Conservation (phyloP, 2,888 invertebrate species). For the Acrobasis consociella region DNA sequence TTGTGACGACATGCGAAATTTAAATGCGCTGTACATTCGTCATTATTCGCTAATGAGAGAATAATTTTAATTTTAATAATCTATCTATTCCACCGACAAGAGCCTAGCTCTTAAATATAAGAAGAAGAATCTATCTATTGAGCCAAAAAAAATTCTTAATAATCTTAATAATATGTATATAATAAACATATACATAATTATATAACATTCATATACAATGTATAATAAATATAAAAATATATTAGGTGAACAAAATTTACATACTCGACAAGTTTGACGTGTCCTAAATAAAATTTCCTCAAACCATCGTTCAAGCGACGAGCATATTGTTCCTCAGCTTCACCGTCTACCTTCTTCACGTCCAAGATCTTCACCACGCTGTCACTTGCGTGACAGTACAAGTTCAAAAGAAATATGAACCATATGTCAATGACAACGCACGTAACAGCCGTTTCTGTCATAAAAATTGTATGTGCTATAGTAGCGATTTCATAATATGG, state of each 20-base stretch:
- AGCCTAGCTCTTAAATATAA: too few species aligned
- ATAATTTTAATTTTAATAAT: too few species aligned
- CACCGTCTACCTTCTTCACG: constrained; percentile 35
- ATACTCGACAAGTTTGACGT: constrained; percentile 52
- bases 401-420: constrained; percentile 54
- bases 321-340: constrained; percentile 40
- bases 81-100: too few species aligned
- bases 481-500: constrained; percentile 61
- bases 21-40: too few species aligned
- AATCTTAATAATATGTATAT: too few species aligned
- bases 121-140: too few species aligned
- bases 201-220: too few species aligned
- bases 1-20: too few species aligned
- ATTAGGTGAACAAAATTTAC: constrained; percentile 34
- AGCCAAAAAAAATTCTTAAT: too few species aligned
- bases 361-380: constrained; percentile 44
- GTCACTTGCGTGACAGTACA: constrained; percentile 51
- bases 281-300: constrained; percentile 49
- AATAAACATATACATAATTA: too few species aligned
- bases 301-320: constrained; percentile 47
- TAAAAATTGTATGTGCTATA: constrained; percentile 50
- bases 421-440: constrained; percentile 55
- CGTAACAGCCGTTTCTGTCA: constrained; percentile 46
- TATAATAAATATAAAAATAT: too few species aligned
- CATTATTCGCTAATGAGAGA: too few species aligned